A percentile compares a stretch with the other conserved stretches of the same genome.
These are phyloP conservation scores for Dallia pectoralis DNA, from an alignment of 2,797 vertebrate species.

Conservation along the genomic window DNA sequence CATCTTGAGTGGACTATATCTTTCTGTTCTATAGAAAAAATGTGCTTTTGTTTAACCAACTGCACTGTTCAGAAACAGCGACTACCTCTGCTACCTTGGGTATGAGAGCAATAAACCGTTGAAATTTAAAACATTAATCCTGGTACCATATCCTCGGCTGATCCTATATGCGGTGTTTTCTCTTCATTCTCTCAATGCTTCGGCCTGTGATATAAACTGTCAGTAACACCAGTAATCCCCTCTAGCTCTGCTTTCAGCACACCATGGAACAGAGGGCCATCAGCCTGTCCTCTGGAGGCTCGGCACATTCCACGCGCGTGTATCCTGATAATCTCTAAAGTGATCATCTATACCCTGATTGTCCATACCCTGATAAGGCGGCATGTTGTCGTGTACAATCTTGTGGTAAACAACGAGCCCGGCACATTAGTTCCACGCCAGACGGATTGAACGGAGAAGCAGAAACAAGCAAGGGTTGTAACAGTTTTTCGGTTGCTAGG, in stretches of 20 bases:
- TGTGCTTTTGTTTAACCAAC: no score
- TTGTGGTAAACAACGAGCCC: neutral
- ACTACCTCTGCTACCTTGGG: no score
- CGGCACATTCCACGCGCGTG: neutral
- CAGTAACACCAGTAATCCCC: conserved; percentile 1
- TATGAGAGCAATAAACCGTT: no score
- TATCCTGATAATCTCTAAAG: neutral
- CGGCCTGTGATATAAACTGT: neutral
- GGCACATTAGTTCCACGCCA: neutral
- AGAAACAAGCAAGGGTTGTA: neutral
- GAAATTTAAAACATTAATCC: neutral
- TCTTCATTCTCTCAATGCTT: neutral
- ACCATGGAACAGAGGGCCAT: neutral
- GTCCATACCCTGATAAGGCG: neutral
- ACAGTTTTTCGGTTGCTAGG: no score
- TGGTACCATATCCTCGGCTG: neutral
- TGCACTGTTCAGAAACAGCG: no score
- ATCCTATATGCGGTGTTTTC: neutral
- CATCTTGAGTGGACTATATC: no score
- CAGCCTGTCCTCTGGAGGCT: neutral
- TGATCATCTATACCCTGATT: neutral
- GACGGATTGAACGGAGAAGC: neutral
- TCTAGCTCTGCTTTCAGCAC: conserved; percentile 7
- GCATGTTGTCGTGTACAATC: neutral
- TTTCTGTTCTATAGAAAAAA: no score